Percentiles rank a stretch among this genome's conserved stretches.
These are phyloP conservation scores for Coleophora flavipennella DNA, from an alignment of 2,888 invertebrate species.

Conservation along the genomic window DNA sequence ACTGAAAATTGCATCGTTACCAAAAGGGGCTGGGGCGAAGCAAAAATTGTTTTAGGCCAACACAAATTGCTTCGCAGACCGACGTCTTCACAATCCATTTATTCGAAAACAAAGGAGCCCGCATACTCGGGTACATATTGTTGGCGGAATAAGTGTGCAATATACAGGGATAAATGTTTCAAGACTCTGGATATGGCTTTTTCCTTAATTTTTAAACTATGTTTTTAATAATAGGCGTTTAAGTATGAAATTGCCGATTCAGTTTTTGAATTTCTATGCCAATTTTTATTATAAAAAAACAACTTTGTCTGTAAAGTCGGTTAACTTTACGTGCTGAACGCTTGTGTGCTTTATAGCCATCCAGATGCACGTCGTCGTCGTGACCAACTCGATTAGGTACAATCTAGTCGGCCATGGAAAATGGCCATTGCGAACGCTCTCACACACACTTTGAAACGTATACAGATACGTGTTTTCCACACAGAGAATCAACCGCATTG, in stretches of 20 bases:
- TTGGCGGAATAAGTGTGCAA: constrained; percentile 21
- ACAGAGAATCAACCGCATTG: too few relatives aligned
- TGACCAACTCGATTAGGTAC: too few relatives aligned
- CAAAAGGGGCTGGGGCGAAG: background rate
- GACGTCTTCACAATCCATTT: constrained; percentile 29
- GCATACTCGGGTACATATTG: constrained; percentile 14
- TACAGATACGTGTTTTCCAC: too few relatives aligned
- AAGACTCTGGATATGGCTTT: background rate
- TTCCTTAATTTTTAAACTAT: background rate
- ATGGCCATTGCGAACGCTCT: too few relatives aligned
- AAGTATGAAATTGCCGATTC: background rate
- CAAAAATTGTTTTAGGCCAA: constrained; percentile 14
- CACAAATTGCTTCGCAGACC: constrained; percentile 16
- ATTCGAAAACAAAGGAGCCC: constrained; percentile 28
- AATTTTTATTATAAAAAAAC: background rate
- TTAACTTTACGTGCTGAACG: too few relatives aligned
- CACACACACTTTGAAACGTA: too few relatives aligned
- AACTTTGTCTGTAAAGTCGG: too few relatives aligned
- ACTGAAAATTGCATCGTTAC: constrained; percentile 4
- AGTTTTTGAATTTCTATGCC: background rate
- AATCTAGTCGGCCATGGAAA: too few relatives aligned
- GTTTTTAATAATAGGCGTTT: background rate
- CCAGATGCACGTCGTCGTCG: too few relatives aligned
- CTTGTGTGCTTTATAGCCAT: too few relatives aligned
- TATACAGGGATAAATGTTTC: constrained; percentile 9